Evolutionary conservation across 2,113 vertebrate species (phyloP).

Genomic region (Ictidomys tridecemlineatus): DNA sequence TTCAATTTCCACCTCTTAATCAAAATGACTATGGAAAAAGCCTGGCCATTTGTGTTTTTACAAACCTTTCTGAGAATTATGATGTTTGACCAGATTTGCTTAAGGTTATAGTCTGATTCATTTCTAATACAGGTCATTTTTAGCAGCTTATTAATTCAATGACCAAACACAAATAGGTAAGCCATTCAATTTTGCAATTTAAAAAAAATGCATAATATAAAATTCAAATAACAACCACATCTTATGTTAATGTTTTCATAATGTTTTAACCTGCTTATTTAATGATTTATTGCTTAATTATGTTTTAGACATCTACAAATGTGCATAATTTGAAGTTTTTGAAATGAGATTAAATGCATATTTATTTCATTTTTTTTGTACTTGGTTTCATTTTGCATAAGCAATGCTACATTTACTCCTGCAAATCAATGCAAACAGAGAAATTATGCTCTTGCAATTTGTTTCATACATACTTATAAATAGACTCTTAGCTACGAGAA

Average conservation of each 20-base stretch:
- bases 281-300: constrained; percentile 59
- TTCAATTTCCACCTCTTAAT: background rate
- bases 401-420: constrained; percentile 45
- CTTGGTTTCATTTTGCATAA: constrained; percentile 60
- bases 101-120: background rate
- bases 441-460: constrained; percentile 40
- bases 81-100: background rate
- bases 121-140: background rate
- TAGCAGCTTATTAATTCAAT: background rate
- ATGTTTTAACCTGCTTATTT: constrained; percentile 33
- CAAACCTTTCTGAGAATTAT: background rate
- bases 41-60: background rate
- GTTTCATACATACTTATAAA: constrained; percentile 70
- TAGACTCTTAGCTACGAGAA: background rate
- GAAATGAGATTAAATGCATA: constrained; percentile 51
- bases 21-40: background rate
- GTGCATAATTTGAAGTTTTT: constrained; percentile 65
- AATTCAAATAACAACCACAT: background rate
- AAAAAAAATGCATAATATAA: background rate
- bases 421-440: background rate
- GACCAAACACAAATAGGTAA: background rate
- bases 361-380: constrained; percentile 57
- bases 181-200: background rate
- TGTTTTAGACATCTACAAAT: constrained; percentile 62
- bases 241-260: constrained; percentile 42